Evolutionary conservation across 2,797 vertebrate species (phyloP).

Genomic region (Triplophysa bombifrons): DNA sequence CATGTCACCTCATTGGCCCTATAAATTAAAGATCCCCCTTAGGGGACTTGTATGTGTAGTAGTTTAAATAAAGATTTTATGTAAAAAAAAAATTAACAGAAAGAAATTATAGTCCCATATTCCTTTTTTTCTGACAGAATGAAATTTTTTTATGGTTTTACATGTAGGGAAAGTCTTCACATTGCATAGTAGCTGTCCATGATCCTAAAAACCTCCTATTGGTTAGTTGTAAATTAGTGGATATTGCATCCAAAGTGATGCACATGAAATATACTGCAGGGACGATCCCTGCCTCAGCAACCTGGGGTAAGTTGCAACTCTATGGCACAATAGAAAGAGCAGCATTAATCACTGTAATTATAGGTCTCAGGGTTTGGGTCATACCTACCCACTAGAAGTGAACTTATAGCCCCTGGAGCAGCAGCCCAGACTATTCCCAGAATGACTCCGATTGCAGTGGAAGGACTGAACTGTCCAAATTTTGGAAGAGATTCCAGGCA

Average conservation of each 20-base stretch:
- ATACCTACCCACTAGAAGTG: conserved; percentile 21
- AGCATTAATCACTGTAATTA: conserved; percentile 31
- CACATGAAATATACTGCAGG: not conserved
- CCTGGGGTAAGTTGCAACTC: not conserved
- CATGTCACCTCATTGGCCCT: not conserved
- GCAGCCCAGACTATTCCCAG: conserved; percentile 3
- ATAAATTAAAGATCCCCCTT: not conserved
- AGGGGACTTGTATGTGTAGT: not conserved
- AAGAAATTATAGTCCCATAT: not conserved
- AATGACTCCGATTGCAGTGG: conserved; percentile 14
- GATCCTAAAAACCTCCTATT: not conserved
- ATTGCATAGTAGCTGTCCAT: not conserved
- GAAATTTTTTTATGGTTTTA: not conserved
- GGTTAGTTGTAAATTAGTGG: conserved; percentile 7
- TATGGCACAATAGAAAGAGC: conserved; percentile 7
- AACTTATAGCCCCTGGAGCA: conserved; percentile 21
- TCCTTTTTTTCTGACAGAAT: not conserved
- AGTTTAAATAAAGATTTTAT: not conserved
- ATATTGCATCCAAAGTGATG: conserved; percentile 6
- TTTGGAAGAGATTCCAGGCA: not conserved
- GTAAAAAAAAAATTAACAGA: not conserved
- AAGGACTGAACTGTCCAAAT: not conserved
- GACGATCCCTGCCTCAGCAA: not conserved
- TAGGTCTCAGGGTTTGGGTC: conserved; percentile 9
- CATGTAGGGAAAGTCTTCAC: not conserved